Base-by-base conservation (phyloP, 2,888 invertebrate genomes). In the Drosophila anceps region DNA sequence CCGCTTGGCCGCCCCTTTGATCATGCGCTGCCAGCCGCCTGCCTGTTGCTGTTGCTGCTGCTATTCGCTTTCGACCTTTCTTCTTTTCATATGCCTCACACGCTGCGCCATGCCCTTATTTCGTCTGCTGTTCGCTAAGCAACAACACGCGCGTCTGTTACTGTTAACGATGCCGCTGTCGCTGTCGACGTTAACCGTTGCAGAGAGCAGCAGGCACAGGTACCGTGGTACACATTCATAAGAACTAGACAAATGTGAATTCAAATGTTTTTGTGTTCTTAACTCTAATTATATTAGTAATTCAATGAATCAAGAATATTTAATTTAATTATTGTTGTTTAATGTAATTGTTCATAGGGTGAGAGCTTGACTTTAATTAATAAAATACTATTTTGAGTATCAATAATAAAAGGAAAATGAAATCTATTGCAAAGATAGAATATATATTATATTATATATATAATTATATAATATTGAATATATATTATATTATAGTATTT, bases 51-150 rank as follows among this genome's bases (percentile, higher is more conserved):
- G 51, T 58, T 64, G 39, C 24, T 54, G 54, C 37, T 54, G 51
- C 63, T 60, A 61, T 75, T 81, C 85, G 85, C 88, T 84, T 85
- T 84, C 84, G 86, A 85, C 84, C 88, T 84, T 84, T 84, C 84
- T 84, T 84, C 84, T 83, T 79, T 73, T 70, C 73, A 71, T 68
- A 65, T 73, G 69, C 71, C 73, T 73, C 74, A 73, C 79, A 81
- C 71, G 67, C 73, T 77, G 79, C 60, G 76, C 69, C 83, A 72
- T 84, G 84, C 88, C 86, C 84, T 88, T 84, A 88, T 88, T 84
- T 79, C 73, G 81, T 79, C 80, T 69, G 55, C 48, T 66, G 24
- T 44, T 71, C 65, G 76, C 71, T 73, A 73, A 74, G 66, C 81
- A 73, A 78, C 77, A 73, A 81, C 81, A 73, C 76, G 69, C 65